Evolutionary conservation across 1,140 invertebrate genomes (phyloP).

Genomic region (Hylyphantes graminicola): DNA sequence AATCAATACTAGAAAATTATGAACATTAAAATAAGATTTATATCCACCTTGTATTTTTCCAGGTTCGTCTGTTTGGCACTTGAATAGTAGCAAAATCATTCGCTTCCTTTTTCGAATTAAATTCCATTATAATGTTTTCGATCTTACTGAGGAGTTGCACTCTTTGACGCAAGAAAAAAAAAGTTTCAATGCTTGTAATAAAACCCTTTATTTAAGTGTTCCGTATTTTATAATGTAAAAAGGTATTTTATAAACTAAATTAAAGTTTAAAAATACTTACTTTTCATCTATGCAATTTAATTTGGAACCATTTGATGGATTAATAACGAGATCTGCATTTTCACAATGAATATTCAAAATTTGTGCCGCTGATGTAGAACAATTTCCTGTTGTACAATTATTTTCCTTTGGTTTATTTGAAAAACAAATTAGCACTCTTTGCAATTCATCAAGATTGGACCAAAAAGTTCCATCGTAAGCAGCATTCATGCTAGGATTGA

Average conservation of each 20-base stretch:
- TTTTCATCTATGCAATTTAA: neutral
- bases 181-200: neutral
- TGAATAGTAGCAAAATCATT: neutral
- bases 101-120: neutral
- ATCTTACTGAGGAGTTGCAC: slow-evolving; percentile 9
- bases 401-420: neutral
- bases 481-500: neutral
- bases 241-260: neutral
- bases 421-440: neutral
- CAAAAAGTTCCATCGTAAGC: slow-evolving; percentile 15
- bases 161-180: neutral
- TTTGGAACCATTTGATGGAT: neutral
- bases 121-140: slow-evolving; percentile 26
- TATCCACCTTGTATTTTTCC: slow-evolving; percentile 27
- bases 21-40: neutral
- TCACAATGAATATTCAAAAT: neutral
- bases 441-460: slow-evolving; percentile 13
- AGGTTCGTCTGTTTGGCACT: slow-evolving; percentile 24
- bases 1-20: too few species aligned
- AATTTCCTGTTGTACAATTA: neutral
- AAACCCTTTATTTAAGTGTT: neutral
- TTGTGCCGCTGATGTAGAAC: neutral
- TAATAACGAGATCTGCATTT: neutral
- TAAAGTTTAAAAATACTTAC: neutral
- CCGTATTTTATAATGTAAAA: neutral